These are phyloP conservation scores for Colletes collaris DNA, from an alignment of 2,888 invertebrate genomes.

Conservation along the genomic window DNA sequence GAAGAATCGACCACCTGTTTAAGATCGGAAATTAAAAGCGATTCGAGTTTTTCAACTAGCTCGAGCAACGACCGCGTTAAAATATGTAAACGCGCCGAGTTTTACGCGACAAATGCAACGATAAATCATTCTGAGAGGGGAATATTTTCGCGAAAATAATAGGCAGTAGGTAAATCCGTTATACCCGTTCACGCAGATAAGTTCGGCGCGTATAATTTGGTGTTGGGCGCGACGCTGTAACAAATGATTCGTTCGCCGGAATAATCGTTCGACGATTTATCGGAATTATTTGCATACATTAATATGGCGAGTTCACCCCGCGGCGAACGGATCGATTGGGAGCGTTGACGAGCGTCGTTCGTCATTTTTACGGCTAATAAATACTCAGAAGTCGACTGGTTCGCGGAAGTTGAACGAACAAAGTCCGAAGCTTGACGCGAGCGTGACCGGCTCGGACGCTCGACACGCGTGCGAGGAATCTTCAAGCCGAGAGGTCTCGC, in stretches of 20 bases:
- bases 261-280: constrained; percentile 41
- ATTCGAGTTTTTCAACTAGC: too few species aligned
- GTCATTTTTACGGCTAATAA: constrained; percentile 23
- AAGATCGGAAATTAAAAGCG: too few species aligned
- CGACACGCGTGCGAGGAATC: constrained; percentile 40
- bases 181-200: constrained; percentile 34
- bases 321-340: not conserved
- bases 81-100: not conserved
- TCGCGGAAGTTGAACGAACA: constrained; percentile 43
- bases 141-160: constrained; percentile 17
- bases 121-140: constrained; percentile 4
- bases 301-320: not conserved
- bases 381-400: constrained; percentile 28
- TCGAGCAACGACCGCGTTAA: too few species aligned
- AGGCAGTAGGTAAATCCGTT: constrained; percentile 33
- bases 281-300: constrained; percentile 41
- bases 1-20: too few species aligned
- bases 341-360: constrained; percentile 15
- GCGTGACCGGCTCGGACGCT: constrained; percentile 9
- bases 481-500: not conserved
- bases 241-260: constrained; percentile 36
- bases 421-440: constrained; percentile 12
- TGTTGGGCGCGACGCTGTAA: not conserved
- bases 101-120: not conserved
- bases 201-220: constrained; percentile 34